Evolutionary conservation across 2,888 invertebrate species (phyloP).

Genomic region (Aradus depressus): DNA sequence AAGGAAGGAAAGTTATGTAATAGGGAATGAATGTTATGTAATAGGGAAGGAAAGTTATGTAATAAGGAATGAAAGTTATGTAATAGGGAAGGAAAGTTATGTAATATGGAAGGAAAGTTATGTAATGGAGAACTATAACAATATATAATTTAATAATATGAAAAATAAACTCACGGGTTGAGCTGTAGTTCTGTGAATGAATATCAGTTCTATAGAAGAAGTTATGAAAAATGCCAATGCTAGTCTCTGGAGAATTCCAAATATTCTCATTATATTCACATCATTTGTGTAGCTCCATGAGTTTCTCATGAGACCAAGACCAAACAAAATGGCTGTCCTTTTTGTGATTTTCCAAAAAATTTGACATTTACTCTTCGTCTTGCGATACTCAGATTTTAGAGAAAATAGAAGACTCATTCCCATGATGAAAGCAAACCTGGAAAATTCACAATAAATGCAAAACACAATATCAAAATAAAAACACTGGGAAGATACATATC

Average conservation of each 20-base stretch:
- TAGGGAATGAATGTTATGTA: too few species aligned
- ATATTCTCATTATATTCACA: constrained; percentile 48
- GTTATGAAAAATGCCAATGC: constrained; percentile 66
- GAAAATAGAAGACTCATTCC: constrained; percentile 66
- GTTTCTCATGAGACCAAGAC: constrained; percentile 53
- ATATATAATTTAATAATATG: too few species aligned
- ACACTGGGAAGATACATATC: constrained; percentile 3
- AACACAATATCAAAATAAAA: constrained; percentile 7
- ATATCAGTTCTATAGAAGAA: constrained; percentile 51
- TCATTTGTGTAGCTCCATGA: constrained; percentile 36
- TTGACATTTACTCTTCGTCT: constrained; percentile 47
- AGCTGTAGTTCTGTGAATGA: constrained; percentile 38
- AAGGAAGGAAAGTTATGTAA: too few species aligned
- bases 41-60: too few species aligned
- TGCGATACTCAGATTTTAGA: constrained; percentile 54
- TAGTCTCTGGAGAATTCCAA: constrained; percentile 75
- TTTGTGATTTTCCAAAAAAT: constrained; percentile 42
- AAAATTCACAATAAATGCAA: constrained; percentile 25
- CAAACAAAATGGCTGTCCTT: constrained; percentile 49
- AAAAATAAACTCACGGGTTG: too few species aligned
- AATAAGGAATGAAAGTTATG: too few species aligned
- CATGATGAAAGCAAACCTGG: constrained; percentile 79
- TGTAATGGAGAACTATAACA: too few species aligned
- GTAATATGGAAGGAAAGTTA: background rate
- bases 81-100: too few species aligned